Conservation (phyloP, 2,797 vertebrate genomes). For the Macroramphosus scolopax region DNA sequence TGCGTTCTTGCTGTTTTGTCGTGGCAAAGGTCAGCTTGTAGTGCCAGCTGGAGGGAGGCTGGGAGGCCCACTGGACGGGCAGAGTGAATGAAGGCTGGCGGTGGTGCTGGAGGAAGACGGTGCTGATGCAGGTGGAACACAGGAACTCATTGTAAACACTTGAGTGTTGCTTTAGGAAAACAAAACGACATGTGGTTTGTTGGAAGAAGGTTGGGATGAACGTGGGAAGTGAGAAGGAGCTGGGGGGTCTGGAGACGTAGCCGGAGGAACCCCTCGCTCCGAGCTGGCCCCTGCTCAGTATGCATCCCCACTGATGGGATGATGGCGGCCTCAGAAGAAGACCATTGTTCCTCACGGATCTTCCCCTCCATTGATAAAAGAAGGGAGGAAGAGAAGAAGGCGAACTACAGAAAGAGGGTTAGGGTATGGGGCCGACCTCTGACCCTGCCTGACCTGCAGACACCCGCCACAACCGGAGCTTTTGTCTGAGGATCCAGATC, state of each 20-base stretch:
- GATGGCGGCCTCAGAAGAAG: constrained; percentile 70
- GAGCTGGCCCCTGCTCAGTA: constrained; percentile 69
- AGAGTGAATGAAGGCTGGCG: constrained; percentile 46
- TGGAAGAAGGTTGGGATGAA: constrained; percentile 22
- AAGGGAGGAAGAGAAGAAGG: constrained; percentile 68
- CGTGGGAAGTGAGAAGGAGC: constrained; percentile 16
- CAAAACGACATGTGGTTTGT: too few species aligned
- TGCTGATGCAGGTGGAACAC: too few species aligned
- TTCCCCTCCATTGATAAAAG: constrained; percentile 67
- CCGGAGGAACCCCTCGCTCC: constrained; percentile 41
- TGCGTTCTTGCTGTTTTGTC: constrained; percentile 75
- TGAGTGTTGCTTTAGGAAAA: neutral
- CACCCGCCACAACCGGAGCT: constrained; percentile 69
- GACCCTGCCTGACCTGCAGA: constrained; percentile 64
- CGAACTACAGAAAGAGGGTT: constrained; percentile 69
- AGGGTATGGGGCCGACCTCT: constrained; percentile 67
- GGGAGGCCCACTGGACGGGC: constrained; percentile 70
- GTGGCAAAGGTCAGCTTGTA: constrained; percentile 82
- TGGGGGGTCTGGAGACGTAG: constrained; percentile 17
- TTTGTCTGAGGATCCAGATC: constrained; percentile 68
- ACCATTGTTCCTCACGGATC: constrained; percentile 70
- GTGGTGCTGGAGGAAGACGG: too few species aligned
- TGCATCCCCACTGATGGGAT: constrained; percentile 74
- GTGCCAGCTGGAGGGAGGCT: constrained; percentile 87
- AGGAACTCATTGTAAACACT: too few species aligned